phyloP scores from a whole-genome alignment of 2,888 invertebrate species.

The Netelia melanura region DNA sequence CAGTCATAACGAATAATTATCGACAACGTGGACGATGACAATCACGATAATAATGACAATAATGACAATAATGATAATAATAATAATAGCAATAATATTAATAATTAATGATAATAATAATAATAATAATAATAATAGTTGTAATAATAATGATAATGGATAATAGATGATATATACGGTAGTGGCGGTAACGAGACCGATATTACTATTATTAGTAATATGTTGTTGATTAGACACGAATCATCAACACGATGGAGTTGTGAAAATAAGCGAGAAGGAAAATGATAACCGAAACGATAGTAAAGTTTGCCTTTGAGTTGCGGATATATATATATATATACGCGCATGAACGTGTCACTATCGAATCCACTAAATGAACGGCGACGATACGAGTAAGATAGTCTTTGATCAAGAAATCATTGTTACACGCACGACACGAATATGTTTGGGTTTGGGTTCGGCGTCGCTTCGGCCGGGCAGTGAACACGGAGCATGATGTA shows the following conservation, averaged over 20 bases:
- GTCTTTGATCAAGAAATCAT: too few relatives aligned
- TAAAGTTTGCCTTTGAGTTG: slow-evolving; percentile 7
- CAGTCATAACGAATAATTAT: slow-evolving; percentile 13
- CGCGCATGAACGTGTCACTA: too few relatives aligned
- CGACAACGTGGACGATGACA: slow-evolving; percentile 45
- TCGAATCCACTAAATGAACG: too few relatives aligned
- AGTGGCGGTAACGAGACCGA: slow-evolving; percentile 64
- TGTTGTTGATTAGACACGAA: slow-evolving; percentile 47
- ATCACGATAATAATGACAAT: slow-evolving; percentile 43
- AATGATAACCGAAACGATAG: slow-evolving; percentile 26
- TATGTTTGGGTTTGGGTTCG: slow-evolving; percentile 20
- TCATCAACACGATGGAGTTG: slow-evolving; percentile 46
- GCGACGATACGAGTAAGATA: too few relatives aligned
- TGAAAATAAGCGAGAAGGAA: slow-evolving; percentile 19
- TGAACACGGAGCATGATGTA: slow-evolving; percentile 19
- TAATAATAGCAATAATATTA: slow-evolving; percentile 48
- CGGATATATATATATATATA: slow-evolving; percentile 1
- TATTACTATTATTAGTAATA: slow-evolving; percentile 71
- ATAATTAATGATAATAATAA: slow-evolving; percentile 47
- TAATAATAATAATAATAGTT: slow-evolving; percentile 50
- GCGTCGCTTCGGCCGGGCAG: slow-evolving; percentile 51
- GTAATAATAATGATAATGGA: slow-evolving; percentile 55
- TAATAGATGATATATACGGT: slow-evolving; percentile 59
- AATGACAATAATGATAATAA: slow-evolving; percentile 43
- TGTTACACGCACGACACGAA: slow-evolving; percentile 17